phyloP scores from a whole-genome alignment of 2,888 invertebrate species.

The Melieria omissa region DNA sequence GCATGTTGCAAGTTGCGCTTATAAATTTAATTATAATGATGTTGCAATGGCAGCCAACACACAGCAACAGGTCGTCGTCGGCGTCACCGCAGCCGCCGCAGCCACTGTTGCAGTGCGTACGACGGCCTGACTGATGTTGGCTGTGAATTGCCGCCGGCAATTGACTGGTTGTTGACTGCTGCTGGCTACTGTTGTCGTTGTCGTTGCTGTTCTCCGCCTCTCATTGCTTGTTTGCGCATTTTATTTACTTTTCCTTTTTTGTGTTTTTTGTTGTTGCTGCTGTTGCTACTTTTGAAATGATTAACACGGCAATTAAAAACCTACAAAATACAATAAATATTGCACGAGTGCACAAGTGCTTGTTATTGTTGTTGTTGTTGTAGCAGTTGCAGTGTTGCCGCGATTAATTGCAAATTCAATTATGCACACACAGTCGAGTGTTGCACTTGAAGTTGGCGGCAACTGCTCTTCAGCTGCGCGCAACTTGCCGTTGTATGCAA shows the following conservation, averaged over 20 bases:
- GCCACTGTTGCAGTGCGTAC: no score
- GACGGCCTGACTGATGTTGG: background rate
- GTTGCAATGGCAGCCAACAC: background rate
- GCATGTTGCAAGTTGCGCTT: conserved; percentile 40
- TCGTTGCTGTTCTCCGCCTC: background rate
- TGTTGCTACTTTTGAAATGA: background rate
- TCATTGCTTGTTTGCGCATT: background rate
- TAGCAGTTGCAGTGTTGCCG: background rate
- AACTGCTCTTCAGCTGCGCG: no score
- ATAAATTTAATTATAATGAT: conserved; percentile 21
- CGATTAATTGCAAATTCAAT: no score
- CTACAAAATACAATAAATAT: no score
- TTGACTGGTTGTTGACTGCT: conserved; percentile 10
- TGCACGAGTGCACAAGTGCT: no score
- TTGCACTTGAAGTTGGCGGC: no score
- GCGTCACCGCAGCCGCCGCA: background rate
- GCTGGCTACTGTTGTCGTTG: conserved; percentile 1
- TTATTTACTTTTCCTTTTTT: no score
- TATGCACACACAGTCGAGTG: no score
- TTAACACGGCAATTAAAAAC: no score
- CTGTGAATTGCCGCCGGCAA: background rate
- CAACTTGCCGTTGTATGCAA: no score
- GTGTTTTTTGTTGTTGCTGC: background rate
- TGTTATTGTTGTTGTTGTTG: no score
- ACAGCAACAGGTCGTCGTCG: background rate